Percentiles rank a stretch among this genome's conserved stretches.
Evolutionary conservation across 2,113 vertebrate genomes (phyloP).

Genomic region (Bos javanicus): DNA sequence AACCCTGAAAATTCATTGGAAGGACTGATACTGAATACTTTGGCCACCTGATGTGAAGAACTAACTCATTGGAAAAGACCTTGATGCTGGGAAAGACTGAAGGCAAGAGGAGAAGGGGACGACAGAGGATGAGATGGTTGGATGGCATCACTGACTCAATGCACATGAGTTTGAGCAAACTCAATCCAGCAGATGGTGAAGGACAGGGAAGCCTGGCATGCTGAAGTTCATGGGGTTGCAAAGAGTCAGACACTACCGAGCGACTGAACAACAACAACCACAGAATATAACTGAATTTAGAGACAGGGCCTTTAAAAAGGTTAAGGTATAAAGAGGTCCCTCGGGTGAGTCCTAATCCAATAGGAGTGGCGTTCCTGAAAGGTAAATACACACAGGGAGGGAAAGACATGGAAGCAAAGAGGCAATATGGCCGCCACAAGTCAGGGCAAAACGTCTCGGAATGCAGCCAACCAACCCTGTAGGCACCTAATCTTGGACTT

Average conservation of each 20-base stretch:
- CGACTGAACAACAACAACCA: rapidly evolving
- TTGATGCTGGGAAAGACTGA: not conserved
- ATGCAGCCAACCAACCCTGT: not conserved
- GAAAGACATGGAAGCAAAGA: not conserved
- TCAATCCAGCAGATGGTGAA: not conserved
- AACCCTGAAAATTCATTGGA: not conserved
- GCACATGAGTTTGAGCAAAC: not conserved
- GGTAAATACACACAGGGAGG: not conserved
- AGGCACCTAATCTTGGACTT: not conserved
- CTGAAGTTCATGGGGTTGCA: not conserved
- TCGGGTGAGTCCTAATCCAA: not conserved
- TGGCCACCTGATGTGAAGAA: not conserved
- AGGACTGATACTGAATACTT: not conserved
- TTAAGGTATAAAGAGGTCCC: not conserved
- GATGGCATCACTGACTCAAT: not conserved
- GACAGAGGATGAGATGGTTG: not conserved
- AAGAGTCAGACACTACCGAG: not conserved
- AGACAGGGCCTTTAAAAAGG: not conserved
- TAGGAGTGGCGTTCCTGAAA: not conserved
- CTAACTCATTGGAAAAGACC: not conserved
- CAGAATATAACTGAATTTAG: not conserved
- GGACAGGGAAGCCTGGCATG: not conserved
- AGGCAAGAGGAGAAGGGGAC: not conserved
- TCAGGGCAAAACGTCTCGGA: not conserved
- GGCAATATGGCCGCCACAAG: not conserved